These are phyloP conservation scores for Saccopteryx leptura DNA, from an alignment of 2,113 vertebrate genomes.

Conservation along the genomic window DNA sequence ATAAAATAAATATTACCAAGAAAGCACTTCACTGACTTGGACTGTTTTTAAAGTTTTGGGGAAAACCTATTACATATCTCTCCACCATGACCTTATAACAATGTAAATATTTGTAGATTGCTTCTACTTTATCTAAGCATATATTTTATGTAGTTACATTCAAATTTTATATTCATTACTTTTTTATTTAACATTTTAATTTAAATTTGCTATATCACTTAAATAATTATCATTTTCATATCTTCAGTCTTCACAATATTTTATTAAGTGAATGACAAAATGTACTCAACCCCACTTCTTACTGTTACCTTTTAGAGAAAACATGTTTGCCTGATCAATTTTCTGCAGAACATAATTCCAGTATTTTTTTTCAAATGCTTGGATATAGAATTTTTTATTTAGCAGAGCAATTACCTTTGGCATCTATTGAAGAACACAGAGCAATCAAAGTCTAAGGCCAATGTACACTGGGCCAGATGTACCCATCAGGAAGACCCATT, in stretches of 20 bases:
- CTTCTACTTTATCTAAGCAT: neutral
- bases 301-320: neutral
- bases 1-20: neutral
- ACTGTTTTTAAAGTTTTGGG: neutral
- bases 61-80: neutral
- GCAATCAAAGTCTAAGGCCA: neutral
- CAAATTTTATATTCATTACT: constrained; percentile 2
- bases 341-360: constrained; percentile 11
- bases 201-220: neutral
- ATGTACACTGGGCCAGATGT: neutral
- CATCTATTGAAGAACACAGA: neutral
- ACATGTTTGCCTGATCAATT: neutral
- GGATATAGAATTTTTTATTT: neutral
- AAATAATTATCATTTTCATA: constrained; percentile 44
- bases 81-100: neutral
- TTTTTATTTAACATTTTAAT: constrained; percentile 46
- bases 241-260: neutral
- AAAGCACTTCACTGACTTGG: neutral
- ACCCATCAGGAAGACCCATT: neutral
- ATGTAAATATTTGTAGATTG: neutral
- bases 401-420: neutral
- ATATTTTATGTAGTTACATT: neutral
- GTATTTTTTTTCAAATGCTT: neutral
- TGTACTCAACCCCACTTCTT: neutral
- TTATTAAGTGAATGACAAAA: constrained; percentile 46